Base-by-base conservation (phyloP, 2,113 vertebrate species). In the Cromileptes altivelis region DNA sequence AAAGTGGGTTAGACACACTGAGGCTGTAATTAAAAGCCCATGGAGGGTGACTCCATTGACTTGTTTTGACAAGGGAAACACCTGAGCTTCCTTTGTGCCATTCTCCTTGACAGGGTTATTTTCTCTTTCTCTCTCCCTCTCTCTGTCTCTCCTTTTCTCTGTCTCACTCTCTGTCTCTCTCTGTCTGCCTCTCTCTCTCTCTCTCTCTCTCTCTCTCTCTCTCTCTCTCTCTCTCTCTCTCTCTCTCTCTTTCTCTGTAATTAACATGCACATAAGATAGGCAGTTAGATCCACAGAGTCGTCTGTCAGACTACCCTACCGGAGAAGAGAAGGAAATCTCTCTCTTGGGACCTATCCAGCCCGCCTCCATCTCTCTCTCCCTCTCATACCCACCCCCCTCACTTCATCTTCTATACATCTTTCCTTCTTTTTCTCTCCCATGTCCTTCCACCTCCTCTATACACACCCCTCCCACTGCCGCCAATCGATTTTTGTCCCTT, bases 241-340 rank as follows among this genome's bases (percentile, higher is more conserved):
- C 15, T 19, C 55, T 12, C 53, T 12, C 53, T n/a, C 23, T 72
- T 21, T 21, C 1, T 33, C 21, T 70, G 70, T 93, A 88, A 91
- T 92, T 93, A 93, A 90, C 78, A 92, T 94, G 74, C 91, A 89
- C 88, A 85, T 87, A 84, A 84, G 91, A 88, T 91, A 61, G 77
- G 53, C 75, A 40, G 83, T 87, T 90, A 78, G 81, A 86, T 74
- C 76, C 85, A 72, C 75, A 23, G 81, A 78, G 85, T 89, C 81
- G n/a, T 89, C 89, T 89, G 82, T 89, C 86, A 91, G 85, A 70
- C 82, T 42, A 90, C 63, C 82, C 85, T 77, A 87, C 67, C 72
- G 57, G 60, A 84, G 81, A 84, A n/a, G 84, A 88, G 63, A 64
- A 75, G 86, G 55, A 87, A 82, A 90, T 88, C 73, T 86, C 79